These are phyloP conservation scores for Timema podura DNA, from an alignment of 2,888 invertebrate genomes.

Conservation along the genomic window DNA sequence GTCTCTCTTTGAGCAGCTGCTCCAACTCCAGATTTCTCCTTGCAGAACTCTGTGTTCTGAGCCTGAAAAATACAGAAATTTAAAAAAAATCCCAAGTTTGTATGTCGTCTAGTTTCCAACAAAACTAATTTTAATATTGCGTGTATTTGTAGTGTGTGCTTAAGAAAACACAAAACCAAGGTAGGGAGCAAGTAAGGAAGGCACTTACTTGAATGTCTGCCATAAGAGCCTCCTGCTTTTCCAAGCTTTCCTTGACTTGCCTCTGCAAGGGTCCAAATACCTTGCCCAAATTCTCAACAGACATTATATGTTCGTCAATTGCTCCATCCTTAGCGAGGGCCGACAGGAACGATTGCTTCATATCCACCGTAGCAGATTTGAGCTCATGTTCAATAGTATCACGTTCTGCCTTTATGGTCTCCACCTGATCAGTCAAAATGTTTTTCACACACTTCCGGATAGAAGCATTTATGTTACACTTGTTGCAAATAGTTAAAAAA, in stretches of 20 bases:
- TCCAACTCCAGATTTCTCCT: constrained; percentile 60
- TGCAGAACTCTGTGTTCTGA: constrained; percentile 56
- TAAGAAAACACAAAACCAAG: background rate
- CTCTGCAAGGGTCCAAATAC: constrained; percentile 73
- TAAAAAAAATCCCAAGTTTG: too few species aligned
- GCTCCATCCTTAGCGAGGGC: constrained; percentile 73
- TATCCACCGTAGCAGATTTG: constrained; percentile 72
- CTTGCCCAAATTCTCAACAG: constrained; percentile 66
- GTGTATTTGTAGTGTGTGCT: background rate
- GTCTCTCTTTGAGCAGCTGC: constrained; percentile 65
- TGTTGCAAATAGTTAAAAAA: too few species aligned
- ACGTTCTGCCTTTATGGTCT: constrained; percentile 81
- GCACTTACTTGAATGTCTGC: constrained; percentile 60
- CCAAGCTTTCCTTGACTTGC: constrained; percentile 70
- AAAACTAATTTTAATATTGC: too few species aligned
- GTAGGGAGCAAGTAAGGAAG: constrained; percentile 16
- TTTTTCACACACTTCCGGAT: too few species aligned
- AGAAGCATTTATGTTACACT: too few species aligned
- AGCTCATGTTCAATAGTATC: constrained; percentile 86
- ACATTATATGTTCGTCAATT: constrained; percentile 71
- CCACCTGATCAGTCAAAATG: too few species aligned
- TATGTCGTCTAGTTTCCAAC: too few species aligned
- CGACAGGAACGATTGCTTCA: constrained; percentile 73
- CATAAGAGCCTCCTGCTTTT: constrained; percentile 66
- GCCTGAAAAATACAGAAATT: too few species aligned